A percentile compares a stretch with the other conserved stretches of the same genome.
phyloP scores from a whole-genome alignment of 2,797 vertebrate genomes.

The Halcyon leucocephala region DNA sequence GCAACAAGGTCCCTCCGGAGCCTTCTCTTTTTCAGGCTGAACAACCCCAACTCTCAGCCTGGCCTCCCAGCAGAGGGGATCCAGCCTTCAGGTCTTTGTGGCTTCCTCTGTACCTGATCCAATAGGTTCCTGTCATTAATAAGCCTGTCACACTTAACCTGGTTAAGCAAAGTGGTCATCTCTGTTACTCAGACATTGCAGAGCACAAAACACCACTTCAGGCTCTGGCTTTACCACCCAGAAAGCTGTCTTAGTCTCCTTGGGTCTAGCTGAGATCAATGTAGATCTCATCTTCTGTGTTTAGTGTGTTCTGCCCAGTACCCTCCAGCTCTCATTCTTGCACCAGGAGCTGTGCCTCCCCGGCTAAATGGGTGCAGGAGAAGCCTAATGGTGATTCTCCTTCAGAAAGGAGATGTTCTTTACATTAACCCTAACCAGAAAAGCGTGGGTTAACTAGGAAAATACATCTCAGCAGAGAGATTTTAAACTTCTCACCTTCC shows the following conservation, averaged over 20 bases:
- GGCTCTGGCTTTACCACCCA: background rate
- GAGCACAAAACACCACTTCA: background rate
- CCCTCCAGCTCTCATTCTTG: background rate
- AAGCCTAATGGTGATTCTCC: background rate
- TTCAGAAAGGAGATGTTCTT: background rate
- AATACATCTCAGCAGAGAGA: background rate
- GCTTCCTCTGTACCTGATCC: background rate
- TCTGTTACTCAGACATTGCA: background rate
- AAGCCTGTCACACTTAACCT: background rate
- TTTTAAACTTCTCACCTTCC: background rate
- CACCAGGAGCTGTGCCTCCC: background rate
- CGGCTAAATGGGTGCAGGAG: background rate
- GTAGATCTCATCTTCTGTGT: background rate
- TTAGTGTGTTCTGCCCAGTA: background rate
- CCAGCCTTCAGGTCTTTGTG: background rate
- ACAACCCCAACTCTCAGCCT: background rate
- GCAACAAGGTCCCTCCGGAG: background rate
- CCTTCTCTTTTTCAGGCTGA: background rate
- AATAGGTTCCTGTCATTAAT: background rate
- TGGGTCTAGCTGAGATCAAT: background rate
- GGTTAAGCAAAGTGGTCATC: background rate
- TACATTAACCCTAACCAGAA: background rate
- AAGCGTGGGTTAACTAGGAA: background rate
- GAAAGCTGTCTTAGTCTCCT: background rate
- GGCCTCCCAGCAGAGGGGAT: background rate